Percentiles rank a stretch among this genome's conserved stretches.
Evolutionary conservation across 2,888 invertebrate genomes (phyloP).

Genomic region (Drosophila acutilabella): DNA sequence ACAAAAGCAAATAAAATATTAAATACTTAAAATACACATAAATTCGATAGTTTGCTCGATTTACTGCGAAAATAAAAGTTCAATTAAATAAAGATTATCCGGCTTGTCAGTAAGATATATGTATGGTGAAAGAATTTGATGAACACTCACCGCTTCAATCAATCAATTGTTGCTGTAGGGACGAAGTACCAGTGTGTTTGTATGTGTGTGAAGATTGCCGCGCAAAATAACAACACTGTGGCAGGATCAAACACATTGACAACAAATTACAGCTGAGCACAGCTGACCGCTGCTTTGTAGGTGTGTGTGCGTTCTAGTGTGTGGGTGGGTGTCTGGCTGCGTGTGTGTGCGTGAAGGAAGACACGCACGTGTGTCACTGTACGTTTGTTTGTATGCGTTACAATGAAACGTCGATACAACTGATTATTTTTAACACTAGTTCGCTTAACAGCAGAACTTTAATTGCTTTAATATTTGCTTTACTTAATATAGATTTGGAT

Average conservation of each 20-base stretch:
- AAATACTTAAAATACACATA: constrained; percentile 15
- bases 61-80: constrained; percentile 50
- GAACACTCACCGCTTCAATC: constrained; percentile 48
- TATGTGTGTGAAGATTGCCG: constrained; percentile 27
- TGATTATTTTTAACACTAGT: constrained; percentile 26
- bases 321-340: constrained; percentile 15
- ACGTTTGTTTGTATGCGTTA: constrained; percentile 31
- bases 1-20: constrained; percentile 19
- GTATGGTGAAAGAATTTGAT: not conserved
- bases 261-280: constrained; percentile 74
- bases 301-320: constrained; percentile 14
- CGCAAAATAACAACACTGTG: constrained; percentile 50
- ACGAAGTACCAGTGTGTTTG: constrained; percentile 12
- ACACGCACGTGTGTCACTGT: constrained; percentile 53
- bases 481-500: constrained; percentile 18
- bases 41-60: constrained; percentile 33
- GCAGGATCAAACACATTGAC: constrained; percentile 64
- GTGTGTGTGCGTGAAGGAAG: constrained; percentile 16
- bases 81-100: constrained; percentile 30
- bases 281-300: constrained; percentile 58
- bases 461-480: constrained; percentile 26
- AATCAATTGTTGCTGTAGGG: constrained; percentile 43
- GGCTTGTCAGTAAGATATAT: constrained; percentile 6
- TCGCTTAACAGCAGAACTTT: constrained; percentile 28
- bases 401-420: constrained; percentile 61